Evolutionary conservation across 2,797 vertebrate species (phyloP).

Genomic region (Onychomys torridus): DNA sequence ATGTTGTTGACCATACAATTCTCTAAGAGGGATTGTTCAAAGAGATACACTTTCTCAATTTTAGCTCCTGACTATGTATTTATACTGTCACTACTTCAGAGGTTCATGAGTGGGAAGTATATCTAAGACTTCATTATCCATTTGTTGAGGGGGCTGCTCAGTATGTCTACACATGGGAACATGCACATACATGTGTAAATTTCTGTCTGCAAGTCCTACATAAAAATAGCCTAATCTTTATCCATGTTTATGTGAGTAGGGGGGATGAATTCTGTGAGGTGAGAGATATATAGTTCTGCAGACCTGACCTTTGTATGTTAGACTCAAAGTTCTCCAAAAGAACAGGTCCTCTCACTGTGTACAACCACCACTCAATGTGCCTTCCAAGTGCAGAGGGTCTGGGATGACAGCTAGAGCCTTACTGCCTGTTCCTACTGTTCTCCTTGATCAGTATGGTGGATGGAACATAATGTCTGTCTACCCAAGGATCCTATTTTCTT

Average conservation of each 20-base stretch:
- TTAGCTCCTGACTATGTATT: not conserved
- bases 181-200: not conserved
- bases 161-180: fast-evolving
- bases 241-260: too few species aligned
- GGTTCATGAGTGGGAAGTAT: not conserved
- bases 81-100: not conserved
- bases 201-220: not conserved
- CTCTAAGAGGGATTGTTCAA: not conserved
- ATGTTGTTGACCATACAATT: not conserved
- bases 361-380: not conserved
- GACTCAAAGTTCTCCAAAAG: not conserved
- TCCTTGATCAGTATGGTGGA: not conserved
- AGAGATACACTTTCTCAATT: not conserved
- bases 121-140: not conserved
- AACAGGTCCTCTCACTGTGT: not conserved
- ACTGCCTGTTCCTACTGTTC: not conserved
- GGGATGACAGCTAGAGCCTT: not conserved
- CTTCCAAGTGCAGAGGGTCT: not conserved
- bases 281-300: not conserved
- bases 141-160: not conserved
- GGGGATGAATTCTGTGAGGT: not conserved
- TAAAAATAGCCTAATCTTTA: not conserved
- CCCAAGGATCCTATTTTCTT: not conserved
- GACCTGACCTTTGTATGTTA: not conserved
- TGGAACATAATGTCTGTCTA: not conserved